These are phyloP conservation scores for Pogoniulus pusillus DNA, from an alignment of 2,797 vertebrate species.

Conservation along the genomic window DNA sequence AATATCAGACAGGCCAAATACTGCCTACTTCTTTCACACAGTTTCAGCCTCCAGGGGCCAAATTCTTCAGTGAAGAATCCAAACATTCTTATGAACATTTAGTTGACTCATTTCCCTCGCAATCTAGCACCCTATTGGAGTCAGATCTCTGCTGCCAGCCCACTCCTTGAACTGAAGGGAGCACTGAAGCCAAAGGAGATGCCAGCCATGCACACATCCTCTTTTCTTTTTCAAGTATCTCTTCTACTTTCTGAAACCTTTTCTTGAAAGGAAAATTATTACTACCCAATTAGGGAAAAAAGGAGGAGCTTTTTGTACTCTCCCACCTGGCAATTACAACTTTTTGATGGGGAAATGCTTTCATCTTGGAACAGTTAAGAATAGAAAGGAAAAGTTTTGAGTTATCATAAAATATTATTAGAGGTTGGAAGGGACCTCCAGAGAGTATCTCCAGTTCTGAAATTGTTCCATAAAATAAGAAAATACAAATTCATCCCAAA, in stretches of 20 bases:
- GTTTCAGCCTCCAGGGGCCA: not conserved
- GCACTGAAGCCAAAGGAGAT: not conserved
- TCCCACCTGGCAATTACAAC: not conserved
- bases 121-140: not conserved
- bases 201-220: not conserved
- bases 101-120: not conserved
- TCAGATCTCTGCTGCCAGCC: not conserved
- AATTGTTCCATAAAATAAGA: not conserved
- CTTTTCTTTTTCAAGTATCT: not conserved
- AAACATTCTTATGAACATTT: not conserved
- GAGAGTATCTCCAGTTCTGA: not conserved
- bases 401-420: not conserved
- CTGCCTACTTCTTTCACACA: not conserved
- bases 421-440: too few species aligned
- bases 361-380: not conserved
- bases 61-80: not conserved
- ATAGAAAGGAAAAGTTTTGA: not conserved
- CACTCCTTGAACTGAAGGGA: not conserved
- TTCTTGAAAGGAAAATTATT: not conserved
- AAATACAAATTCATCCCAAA: not conserved
- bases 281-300: not conserved
- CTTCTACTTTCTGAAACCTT: not conserved
- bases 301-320: not conserved
- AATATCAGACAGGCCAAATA: not conserved
- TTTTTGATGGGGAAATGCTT: not conserved